Conservation (phyloP, 2,113 vertebrate species). For the Polyodon spathula region DNA sequence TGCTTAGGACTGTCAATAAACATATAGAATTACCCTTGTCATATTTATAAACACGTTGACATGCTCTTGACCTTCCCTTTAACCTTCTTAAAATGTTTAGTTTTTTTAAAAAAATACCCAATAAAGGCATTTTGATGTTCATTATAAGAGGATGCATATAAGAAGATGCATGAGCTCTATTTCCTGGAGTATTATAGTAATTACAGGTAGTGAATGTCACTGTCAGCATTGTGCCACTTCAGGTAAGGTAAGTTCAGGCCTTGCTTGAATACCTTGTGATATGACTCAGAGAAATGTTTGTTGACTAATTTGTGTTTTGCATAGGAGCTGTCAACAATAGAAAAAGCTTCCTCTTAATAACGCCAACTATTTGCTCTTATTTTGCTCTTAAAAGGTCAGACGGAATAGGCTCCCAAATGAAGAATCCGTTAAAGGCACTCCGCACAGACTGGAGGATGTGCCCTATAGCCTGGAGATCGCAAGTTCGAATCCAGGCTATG, state of each 20-base stretch:
- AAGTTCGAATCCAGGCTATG: too few species aligned
- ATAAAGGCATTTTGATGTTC: neutral
- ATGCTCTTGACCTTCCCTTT: constrained; percentile 23
- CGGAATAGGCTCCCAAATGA: too few species aligned
- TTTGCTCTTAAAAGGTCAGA: too few species aligned
- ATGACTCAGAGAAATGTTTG: neutral
- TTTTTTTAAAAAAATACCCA: neutral
- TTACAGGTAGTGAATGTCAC: neutral
- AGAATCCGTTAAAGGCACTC: too few species aligned
- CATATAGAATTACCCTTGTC: constrained; percentile 38
- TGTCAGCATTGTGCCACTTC: neutral
- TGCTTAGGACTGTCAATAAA: constrained; percentile 42
- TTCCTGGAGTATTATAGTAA: neutral
- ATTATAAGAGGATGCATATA: neutral
- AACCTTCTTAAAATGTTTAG: constrained; percentile 11
- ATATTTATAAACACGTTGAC: constrained; percentile 26
- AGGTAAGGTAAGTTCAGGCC: neutral
- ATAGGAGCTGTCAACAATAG: too few species aligned
- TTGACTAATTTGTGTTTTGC: too few species aligned
- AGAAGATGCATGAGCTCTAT: neutral
- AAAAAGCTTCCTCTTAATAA: too few species aligned
- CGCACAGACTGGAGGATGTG: too few species aligned
- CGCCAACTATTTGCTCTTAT: too few species aligned
- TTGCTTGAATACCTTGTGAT: neutral
- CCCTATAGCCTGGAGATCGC: too few species aligned